Conservation (phyloP, 2,113 vertebrate genomes). For the Anas platyrhynchos region DNA sequence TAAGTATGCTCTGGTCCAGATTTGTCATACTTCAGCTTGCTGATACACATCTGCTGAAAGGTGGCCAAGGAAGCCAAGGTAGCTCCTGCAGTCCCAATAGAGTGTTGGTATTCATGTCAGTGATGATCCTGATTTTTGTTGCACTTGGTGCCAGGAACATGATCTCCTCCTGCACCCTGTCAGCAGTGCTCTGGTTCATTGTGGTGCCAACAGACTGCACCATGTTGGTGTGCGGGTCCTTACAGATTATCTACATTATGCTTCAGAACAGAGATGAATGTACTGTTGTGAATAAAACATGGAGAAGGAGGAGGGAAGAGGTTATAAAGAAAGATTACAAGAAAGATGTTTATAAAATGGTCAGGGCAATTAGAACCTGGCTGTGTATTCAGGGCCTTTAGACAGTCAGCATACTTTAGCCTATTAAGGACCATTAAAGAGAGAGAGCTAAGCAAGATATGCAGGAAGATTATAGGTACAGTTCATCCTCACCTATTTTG, state of each 20-base stretch:
- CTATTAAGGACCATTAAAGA: background rate
- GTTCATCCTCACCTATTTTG: background rate
- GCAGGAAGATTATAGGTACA: background rate
- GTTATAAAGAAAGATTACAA: background rate
- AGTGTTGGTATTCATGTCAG: background rate
- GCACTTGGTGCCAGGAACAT: background rate
- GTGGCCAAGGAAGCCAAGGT: background rate
- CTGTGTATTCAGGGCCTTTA: background rate
- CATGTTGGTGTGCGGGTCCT: background rate
- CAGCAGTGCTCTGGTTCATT: background rate
- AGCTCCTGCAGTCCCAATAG: background rate
- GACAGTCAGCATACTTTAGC: background rate
- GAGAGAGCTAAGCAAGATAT: background rate
- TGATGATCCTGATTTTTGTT: background rate
- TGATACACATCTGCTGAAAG: background rate
- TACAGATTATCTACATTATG: background rate
- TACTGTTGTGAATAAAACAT: background rate
- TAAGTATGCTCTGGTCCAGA: background rate
- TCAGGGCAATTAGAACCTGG: background rate
- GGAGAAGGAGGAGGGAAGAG: background rate
- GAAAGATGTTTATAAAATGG: background rate
- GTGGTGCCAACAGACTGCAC: background rate
- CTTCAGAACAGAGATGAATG: background rate
- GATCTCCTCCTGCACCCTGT: background rate
- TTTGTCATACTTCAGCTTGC: background rate